Conservation (phyloP, 1,140 invertebrate genomes). For the Drosophila lacteicornis region DNA sequence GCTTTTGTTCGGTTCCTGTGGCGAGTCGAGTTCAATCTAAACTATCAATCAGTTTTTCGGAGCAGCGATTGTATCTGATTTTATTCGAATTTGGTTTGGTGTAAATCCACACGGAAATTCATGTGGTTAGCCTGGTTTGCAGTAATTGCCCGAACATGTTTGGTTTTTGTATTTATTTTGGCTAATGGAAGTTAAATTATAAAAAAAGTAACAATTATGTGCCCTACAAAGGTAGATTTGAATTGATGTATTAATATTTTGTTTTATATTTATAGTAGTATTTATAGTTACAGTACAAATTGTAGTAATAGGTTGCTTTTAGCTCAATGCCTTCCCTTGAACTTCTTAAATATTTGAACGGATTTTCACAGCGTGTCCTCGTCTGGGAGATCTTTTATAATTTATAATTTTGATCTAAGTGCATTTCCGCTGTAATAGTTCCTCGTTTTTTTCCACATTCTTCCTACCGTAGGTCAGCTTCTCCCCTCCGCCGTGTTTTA, state of each 20-base stretch:
- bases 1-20: background rate
- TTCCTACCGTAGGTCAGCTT: constrained; percentile 26
- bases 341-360: background rate
- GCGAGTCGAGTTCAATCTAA: constrained; percentile 6
- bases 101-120: constrained; percentile 23
- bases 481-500: constrained; percentile 3
- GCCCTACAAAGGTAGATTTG: too few relatives aligned
- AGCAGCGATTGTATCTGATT: constrained; percentile 12
- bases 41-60: constrained; percentile 41
- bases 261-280: too few relatives aligned
- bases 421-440: constrained; percentile 37
- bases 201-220: background rate
- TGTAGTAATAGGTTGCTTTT: too few relatives aligned
- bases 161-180: background rate
- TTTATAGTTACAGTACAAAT: too few relatives aligned
- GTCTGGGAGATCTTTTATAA: constrained; percentile 11
- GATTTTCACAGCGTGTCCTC: background rate
- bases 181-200: background rate
- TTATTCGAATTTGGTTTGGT: constrained; percentile 12
- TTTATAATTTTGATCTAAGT: constrained; percentile 21
- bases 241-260: too few relatives aligned
- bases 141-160: background rate
- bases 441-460: constrained; percentile 2
- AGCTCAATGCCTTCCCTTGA: background rate
- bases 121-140: constrained; percentile 12